Evolutionary conservation across 2,888 invertebrate species (phyloP).

Genomic region (Cephus pygmeus): DNA sequence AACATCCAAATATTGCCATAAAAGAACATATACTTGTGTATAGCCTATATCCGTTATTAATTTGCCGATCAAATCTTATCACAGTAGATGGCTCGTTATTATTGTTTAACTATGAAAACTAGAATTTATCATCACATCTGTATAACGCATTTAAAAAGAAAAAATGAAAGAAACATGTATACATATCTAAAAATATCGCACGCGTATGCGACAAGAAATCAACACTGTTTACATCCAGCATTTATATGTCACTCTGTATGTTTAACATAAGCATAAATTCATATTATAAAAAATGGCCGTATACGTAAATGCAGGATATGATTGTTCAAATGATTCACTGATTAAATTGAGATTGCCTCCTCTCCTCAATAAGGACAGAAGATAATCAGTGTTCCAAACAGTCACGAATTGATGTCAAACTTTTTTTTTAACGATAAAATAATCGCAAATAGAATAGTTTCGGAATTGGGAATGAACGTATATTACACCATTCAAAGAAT

Average conservation of each 20-base stretch:
- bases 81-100: neutral
- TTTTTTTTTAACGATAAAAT: neutral
- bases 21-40: neutral
- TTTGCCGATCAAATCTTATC: neutral
- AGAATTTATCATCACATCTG: neutral
- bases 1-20: neutral
- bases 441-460: neutral
- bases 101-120: neutral
- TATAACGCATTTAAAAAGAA: neutral
- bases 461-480: neutral
- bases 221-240: neutral
- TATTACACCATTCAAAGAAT: neutral
- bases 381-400: neutral
- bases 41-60: neutral
- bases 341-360: neutral
- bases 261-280: neutral
- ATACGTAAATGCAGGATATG: neutral
- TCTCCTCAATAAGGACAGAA: neutral
- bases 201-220: neutral
- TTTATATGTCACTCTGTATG: neutral
- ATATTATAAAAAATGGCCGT: neutral
- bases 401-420: neutral
- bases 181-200: neutral
- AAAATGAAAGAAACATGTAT: neutral
- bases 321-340: neutral